These are phyloP conservation scores for Zaprionus ghesquierei DNA, from an alignment of 1,140 invertebrate species.

Conservation along the genomic window DNA sequence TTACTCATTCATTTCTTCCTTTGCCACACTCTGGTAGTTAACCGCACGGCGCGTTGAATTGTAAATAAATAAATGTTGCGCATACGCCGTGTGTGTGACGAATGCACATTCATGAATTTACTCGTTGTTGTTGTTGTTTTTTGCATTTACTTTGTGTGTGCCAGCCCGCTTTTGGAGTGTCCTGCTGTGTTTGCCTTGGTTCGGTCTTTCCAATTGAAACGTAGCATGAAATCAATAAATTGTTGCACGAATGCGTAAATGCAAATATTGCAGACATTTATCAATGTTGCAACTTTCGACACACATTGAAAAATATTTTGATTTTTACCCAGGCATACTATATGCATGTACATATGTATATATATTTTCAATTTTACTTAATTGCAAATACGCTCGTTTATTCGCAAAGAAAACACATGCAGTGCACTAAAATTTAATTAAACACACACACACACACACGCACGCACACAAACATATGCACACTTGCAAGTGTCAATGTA, in stretches of 20 bases:
- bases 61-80: conserved; percentile 54
- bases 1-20: conserved; percentile 25
- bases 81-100: conserved; percentile 18
- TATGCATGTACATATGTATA: not conserved
- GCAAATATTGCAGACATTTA: conserved; percentile 62
- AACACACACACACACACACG: conserved; percentile 14
- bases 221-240: conserved; percentile 59
- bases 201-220: conserved; percentile 31
- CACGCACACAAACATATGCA: too few species aligned
- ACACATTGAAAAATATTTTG: conserved; percentile 35
- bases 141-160: not conserved
- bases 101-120: conserved; percentile 21
- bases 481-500: not conserved
- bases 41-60: conserved; percentile 34
- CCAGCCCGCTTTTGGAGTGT: not conserved
- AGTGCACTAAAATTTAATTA: conserved; percentile 46
- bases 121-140: conserved; percentile 5
- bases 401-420: not conserved
- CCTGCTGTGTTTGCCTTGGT: conserved; percentile 20
- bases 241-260: conserved; percentile 42
- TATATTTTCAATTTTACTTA: conserved; percentile 35
- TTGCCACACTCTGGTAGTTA: not conserved
- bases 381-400: conserved; percentile 18
- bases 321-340: conserved; percentile 21
- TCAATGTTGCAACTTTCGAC: conserved; percentile 32